These are phyloP conservation scores for Nibea coibor DNA, from an alignment of 2,113 vertebrate genomes.

Conservation along the genomic window DNA sequence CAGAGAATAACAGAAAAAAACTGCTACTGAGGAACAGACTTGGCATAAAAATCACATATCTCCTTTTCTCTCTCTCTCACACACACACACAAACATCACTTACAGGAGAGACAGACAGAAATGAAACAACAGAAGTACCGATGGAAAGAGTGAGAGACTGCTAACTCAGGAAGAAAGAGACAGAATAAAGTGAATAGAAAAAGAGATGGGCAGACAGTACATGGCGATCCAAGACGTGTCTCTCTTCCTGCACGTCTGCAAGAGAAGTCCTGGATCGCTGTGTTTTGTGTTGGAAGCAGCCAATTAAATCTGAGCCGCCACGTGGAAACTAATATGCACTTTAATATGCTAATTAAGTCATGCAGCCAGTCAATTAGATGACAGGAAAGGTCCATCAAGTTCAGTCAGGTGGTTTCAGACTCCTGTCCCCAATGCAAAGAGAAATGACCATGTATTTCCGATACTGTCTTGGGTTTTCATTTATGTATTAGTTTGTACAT, in stretches of 20 bases:
- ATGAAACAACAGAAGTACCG: conserved; percentile 14
- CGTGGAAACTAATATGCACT: conserved; percentile 37
- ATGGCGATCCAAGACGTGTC: background rate
- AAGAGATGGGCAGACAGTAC: conserved; percentile 15
- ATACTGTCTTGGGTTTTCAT: background rate
- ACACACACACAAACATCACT: background rate
- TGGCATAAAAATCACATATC: conserved; percentile 40
- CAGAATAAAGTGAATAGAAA: background rate
- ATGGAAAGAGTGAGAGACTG: conserved; percentile 15
- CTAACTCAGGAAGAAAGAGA: background rate
- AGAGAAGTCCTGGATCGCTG: conserved; percentile 18
- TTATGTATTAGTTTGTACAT: background rate
- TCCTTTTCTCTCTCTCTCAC: background rate
- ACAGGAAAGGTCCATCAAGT: conserved; percentile 25
- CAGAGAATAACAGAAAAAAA: conserved; percentile 57
- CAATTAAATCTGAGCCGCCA: conserved; percentile 49
- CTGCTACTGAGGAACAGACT: conserved; percentile 54
- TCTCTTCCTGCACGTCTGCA: background rate
- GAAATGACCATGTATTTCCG: background rate
- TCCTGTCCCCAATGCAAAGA: background rate
- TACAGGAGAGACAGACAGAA: conserved; percentile 3
- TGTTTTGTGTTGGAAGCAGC: conserved; percentile 23
- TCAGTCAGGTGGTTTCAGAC: conserved; percentile 19
- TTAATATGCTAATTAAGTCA: conserved; percentile 47
- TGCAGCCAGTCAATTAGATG: conserved; percentile 27